These are phyloP conservation scores for Falco cherrug DNA, from an alignment of 2,797 vertebrate species.

Conservation along the genomic window DNA sequence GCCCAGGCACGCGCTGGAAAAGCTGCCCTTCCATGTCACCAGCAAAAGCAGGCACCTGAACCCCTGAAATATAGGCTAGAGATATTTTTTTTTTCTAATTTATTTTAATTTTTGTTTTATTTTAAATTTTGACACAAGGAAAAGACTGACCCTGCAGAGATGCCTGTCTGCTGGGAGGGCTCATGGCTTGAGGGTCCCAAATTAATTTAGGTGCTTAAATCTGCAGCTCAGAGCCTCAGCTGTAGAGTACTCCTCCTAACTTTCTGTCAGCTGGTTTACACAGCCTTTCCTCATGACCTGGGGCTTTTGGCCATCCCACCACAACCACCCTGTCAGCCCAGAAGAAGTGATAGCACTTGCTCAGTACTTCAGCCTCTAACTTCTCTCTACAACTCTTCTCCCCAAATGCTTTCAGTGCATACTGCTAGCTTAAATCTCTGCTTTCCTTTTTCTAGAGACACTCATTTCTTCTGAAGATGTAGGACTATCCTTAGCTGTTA, in stretches of 20 bases:
- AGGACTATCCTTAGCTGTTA: background rate
- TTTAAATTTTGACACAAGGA: background rate
- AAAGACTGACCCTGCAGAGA: background rate
- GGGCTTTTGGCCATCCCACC: background rate
- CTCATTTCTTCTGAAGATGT: background rate
- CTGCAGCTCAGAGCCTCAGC: background rate
- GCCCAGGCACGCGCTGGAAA: fast-evolving
- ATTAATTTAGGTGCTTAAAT: background rate
- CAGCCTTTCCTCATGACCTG: background rate
- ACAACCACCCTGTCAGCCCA: background rate
- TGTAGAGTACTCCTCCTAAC: background rate
- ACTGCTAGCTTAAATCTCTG: background rate
- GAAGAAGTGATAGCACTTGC: background rate
- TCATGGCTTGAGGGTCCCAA: background rate
- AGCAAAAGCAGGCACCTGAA: background rate
- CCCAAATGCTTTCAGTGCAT: background rate
- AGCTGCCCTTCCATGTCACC: background rate
- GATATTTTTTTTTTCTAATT: background rate
- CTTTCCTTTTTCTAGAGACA: background rate
- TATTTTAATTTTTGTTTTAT: background rate
- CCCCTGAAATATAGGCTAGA: background rate
- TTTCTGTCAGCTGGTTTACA: background rate
- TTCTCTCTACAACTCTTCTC: background rate
- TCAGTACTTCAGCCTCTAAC: background rate
- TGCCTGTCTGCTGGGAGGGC: background rate